Conservation (phyloP, 1,140 invertebrate species). For the Panagrolaimus sp. region DNA sequence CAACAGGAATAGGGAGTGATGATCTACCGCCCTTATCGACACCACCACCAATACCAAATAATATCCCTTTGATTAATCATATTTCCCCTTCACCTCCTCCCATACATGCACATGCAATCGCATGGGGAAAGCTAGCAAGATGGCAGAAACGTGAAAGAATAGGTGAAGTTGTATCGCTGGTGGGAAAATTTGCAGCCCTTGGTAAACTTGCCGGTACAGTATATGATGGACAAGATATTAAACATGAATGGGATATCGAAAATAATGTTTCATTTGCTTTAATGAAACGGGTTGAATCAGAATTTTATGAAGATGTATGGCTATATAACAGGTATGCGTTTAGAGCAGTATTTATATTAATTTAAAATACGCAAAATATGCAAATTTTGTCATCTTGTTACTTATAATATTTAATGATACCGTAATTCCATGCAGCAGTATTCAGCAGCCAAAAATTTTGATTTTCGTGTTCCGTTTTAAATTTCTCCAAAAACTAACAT, state of each 20-base stretch:
- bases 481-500: no score
- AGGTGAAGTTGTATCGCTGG: constrained; percentile 49
- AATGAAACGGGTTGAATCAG: constrained; percentile 45
- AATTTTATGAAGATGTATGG: constrained; percentile 54
- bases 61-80: constrained; percentile 7
- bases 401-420: no score
- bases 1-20: background rate
- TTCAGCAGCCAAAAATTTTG: no score
- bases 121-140: constrained; percentile 50
- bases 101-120: constrained; percentile 17
- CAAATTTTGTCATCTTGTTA: no score
- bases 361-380: no score
- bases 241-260: constrained; percentile 50
- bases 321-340: constrained; percentile 53
- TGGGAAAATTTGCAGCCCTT: constrained; percentile 55
- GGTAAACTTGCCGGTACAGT: constrained; percentile 53
- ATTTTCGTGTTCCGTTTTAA: no score
- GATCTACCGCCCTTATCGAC: constrained; percentile 6
- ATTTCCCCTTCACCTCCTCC: background rate
- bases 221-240: constrained; percentile 47
- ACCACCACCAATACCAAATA: constrained; percentile 14
- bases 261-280: constrained; percentile 51
- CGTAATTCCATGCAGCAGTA: no score
- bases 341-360: no score
- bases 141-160: constrained; percentile 53